phyloP scores from a whole-genome alignment of 2,113 vertebrate genomes.

The Elaphurus davidianus region DNA sequence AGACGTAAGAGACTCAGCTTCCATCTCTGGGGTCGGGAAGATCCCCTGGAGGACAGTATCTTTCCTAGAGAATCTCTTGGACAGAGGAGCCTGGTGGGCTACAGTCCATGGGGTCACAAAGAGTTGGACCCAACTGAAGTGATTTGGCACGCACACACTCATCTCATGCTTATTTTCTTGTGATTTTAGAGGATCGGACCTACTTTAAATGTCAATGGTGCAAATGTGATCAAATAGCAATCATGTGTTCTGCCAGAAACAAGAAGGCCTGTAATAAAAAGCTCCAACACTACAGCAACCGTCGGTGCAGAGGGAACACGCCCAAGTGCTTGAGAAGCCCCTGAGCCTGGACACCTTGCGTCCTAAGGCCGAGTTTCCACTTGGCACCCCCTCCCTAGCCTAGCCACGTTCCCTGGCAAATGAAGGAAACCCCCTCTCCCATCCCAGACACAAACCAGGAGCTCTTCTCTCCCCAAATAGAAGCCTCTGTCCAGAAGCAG shows the following conservation, averaged over 20 bases:
- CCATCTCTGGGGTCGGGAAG: background rate
- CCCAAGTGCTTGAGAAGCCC: background rate
- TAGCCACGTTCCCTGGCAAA: background rate
- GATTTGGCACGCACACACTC: background rate
- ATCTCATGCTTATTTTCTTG: accelerated
- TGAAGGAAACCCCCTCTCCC: background rate
- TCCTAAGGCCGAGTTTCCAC: accelerated
- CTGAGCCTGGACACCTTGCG: accelerated
- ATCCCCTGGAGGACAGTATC: background rate
- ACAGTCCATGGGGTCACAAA: background rate
- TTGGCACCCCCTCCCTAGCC: too few relatives aligned
- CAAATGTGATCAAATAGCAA: background rate
- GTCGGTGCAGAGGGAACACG: accelerated
- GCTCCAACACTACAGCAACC: background rate
- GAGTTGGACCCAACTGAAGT: background rate
- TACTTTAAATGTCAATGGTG: conserved; percentile 57
- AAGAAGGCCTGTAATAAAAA: accelerated
- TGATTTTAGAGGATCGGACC: background rate
- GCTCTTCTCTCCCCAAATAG: background rate
- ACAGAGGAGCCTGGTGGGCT: background rate
- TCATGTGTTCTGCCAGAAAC: conserved; percentile 11
- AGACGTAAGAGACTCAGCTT: background rate
- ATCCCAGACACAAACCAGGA: background rate
- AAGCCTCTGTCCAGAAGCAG: background rate
- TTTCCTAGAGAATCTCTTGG: background rate